Evolutionary conservation across 2,888 invertebrate genomes (phyloP), one percentile per base, ranked within the genome.

Genomic region (Parnassius glacialis): DNA sequence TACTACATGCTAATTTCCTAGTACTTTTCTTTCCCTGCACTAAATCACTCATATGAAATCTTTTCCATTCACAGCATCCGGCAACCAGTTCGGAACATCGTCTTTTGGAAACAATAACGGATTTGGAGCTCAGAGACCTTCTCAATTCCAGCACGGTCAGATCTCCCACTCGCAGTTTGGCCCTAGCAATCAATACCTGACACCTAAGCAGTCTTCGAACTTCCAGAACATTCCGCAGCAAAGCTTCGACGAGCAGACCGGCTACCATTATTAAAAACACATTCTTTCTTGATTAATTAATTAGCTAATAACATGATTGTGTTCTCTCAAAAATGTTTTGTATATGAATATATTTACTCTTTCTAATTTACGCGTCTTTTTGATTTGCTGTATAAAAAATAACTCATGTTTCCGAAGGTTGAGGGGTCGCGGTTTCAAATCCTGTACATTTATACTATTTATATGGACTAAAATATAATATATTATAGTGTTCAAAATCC

Each of bases 241-340:
- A 65, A 68, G 78, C 43, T 91, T 91, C 62, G 87, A 91, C 56
- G 90, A 87, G 64, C 68, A 85, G 59, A 87, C 87, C 20, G 89
- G 89, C 52, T 90, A 90, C 72, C 80, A 83, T 41, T 90, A 90
- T 64, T 90, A 79, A 74, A 59, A 25, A 34, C 58, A 54, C 5
- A 25, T 53, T 9, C 2, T 55, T n/a, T 25, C 42, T 42, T n/a
- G 42, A 12, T 9, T 51, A 45, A 34, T 56, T 52, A 42, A 50
- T 63, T 54, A 66, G 61, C 54, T 61, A 52, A 61, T 59, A 45
- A 64, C 62, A 52, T 51, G 50, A 53, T 58, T 67, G 65, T 68
- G 66, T 69, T 65, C 57, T 63, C 43, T 47, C 47, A 65, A n/a
- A 56, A 57, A 59, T 63, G 20, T 60, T 53, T 55, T 66, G 41